Base-by-base conservation (phyloP, 2,113 vertebrate species). In the Protomyctophum bolini region DNA sequence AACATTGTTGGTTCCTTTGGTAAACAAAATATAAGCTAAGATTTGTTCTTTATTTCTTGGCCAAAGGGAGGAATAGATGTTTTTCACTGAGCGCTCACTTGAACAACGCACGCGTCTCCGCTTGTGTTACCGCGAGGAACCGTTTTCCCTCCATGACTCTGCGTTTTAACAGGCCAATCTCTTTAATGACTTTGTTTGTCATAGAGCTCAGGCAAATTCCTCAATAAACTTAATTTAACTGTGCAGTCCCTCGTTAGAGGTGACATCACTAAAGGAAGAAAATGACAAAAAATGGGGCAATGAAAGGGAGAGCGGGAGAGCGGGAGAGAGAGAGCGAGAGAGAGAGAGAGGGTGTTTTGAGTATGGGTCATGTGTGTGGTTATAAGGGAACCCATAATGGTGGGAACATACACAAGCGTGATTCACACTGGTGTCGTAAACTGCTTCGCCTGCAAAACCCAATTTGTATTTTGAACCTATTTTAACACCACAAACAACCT, bases 121-220 rank as follows among this genome's bases (percentile, higher is more conserved):
- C n/a, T 56, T 7, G 14, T 33, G 58, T 79, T 59, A 58, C n/a
- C 58, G 50, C 10, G 10, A 79, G 11, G 75, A 81, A 79, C 49
- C 63, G 33, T 54, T 50, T 48, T 10, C 73, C 54, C 64, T 41
- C 33, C 62, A 66, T 48, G 45, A 73, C 6, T 70, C 46, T 46
- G 58, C 61, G 77, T 84, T 86, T 77, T 66, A 41, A 76, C 71
- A 81, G 72, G 61, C 70, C 4, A 6, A 62, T 65, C 66, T 58
- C 70, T 85, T 86, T 87, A 80, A 89, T 80, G 79, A 72, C 72
- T 87, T 85, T 87, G 84, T 88, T 84, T 88, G 81, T 76, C 64
- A 69, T 76, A 85, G 69, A 67, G 57, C 76, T 76, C 81, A 0
- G 65, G 79, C 76, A 82, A 78, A 88, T 86, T 83, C 82, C 72